phyloP scores from a whole-genome alignment of 2,797 vertebrate genomes.

The Siniperca undulata region DNA sequence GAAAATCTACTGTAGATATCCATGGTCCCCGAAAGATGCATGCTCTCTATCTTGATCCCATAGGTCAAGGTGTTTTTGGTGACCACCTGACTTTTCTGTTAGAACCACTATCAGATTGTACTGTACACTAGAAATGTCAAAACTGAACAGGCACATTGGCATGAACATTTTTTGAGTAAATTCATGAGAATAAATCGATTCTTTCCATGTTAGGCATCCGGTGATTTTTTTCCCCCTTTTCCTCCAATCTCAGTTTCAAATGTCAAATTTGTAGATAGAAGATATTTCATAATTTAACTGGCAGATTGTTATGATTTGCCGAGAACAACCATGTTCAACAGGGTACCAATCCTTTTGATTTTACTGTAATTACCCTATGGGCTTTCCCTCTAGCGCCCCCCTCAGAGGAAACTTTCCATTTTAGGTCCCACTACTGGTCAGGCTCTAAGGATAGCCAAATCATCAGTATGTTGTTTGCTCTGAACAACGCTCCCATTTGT shows the following conservation, averaged over 20 bases:
- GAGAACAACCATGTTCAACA: not conserved
- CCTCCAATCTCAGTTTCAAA: not conserved
- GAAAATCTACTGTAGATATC: not conserved
- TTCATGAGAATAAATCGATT: not conserved
- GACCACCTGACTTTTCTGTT: not conserved
- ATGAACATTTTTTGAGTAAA: not conserved
- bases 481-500: not conserved
- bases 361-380: not conserved
- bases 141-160: not conserved
- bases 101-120: not conserved
- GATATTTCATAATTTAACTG: too few species aligned
- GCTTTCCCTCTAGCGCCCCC: not conserved
- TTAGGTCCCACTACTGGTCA: not conserved
- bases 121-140: not conserved
- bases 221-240: not conserved
- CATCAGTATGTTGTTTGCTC: not conserved
- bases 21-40: too few species aligned
- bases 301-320: not conserved
- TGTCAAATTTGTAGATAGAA: not conserved
- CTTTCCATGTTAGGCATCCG: not conserved
- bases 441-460: not conserved
- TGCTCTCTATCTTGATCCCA: not conserved
- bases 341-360: not conserved
- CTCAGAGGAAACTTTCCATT: not conserved
- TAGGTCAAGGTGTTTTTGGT: not conserved